Percentiles rank a stretch among this genome's conserved stretches.
These are phyloP conservation scores for Polypedilum pembai DNA, from an alignment of 1,140 invertebrate species.

Conservation along the genomic window DNA sequence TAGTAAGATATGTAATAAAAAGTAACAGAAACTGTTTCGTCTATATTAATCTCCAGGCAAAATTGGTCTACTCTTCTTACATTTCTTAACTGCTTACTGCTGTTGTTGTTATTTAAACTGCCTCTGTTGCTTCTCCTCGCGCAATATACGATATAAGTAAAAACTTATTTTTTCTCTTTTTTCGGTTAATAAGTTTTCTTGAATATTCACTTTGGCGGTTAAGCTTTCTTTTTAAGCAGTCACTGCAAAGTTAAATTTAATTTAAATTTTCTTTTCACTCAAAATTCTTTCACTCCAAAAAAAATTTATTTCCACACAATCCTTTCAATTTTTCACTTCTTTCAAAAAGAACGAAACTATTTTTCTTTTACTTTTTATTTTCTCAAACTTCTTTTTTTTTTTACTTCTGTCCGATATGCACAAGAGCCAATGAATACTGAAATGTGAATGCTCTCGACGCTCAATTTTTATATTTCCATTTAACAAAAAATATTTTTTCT, in stretches of 20 bases:
- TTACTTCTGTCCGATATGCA: not conserved
- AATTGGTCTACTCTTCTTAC: conserved; percentile 9
- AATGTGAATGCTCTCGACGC: not conserved
- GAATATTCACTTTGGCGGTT: conserved; percentile 17
- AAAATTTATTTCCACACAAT: not conserved
- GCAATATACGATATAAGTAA: not conserved
- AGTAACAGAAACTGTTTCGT: conserved; percentile 17
- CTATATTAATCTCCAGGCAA: conserved; percentile 17
- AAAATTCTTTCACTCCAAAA: not conserved
- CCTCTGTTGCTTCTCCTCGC: not conserved
- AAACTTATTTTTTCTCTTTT: not conserved
- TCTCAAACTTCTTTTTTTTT: not conserved
- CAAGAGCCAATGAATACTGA: conserved; percentile 11
- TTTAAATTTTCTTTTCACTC: not conserved
- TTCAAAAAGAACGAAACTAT: not conserved
- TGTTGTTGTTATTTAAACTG: not conserved
- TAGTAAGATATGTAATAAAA: not conserved
- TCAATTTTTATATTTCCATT: conserved; percentile 19
- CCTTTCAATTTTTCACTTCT: not conserved
- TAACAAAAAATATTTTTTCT: not conserved
- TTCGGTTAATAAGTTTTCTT: not conserved
- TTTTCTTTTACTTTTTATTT: not conserved
- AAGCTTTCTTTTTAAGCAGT: not conserved
- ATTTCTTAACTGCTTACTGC: not conserved
- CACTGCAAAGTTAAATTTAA: not conserved